These are phyloP conservation scores for Aspidapion aeneum DNA, from an alignment of 2,888 invertebrate genomes.

Conservation along the genomic window DNA sequence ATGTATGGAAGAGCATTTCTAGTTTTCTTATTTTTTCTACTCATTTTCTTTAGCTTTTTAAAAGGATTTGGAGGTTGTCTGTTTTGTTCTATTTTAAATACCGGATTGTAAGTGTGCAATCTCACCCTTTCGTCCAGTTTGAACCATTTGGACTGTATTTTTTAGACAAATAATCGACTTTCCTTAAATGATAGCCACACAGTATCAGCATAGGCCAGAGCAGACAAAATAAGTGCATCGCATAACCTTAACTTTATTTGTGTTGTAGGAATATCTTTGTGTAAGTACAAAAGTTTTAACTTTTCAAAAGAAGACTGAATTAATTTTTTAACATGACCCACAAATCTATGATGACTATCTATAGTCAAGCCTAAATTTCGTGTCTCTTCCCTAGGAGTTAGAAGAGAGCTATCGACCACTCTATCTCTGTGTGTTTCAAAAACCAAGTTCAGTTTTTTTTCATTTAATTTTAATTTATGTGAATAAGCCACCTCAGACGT, in stretches of 20 bases:
- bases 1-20: not conserved
- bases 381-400: not conserved
- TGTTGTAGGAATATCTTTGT: not conserved
- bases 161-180: not conserved
- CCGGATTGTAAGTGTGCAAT: not conserved
- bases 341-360: not conserved
- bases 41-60: not conserved
- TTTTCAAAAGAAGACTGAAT: not conserved
- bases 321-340: not conserved
- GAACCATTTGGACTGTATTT: not conserved
- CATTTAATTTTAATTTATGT: not conserved
- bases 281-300: not conserved
- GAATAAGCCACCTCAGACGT: not conserved
- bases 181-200: not conserved
- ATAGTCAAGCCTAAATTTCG: not conserved
- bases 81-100: not conserved
- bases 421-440: not conserved
- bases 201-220: not conserved
- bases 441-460: not conserved
- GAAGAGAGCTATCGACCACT: not conserved
- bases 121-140: not conserved
- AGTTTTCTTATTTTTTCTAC: not conserved
- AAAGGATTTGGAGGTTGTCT: not conserved
- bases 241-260: too few relatives aligned
- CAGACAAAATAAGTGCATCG: not conserved